Evolutionary conservation across 2,113 vertebrate species (phyloP), one percentile per base, ranked within the genome.

Genomic region (Otocyon megalotis): DNA sequence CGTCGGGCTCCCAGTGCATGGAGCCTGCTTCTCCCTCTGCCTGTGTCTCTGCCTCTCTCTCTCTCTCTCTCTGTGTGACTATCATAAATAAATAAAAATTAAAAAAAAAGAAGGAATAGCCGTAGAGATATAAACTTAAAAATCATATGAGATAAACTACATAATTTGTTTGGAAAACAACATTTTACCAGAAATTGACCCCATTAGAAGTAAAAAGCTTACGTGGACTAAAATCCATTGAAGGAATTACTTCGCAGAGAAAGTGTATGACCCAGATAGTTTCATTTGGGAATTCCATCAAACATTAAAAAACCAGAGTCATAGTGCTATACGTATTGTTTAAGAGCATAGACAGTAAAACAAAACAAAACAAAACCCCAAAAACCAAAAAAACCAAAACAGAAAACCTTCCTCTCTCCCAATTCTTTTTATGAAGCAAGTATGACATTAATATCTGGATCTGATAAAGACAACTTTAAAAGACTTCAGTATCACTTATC

Each of bases 91-190:
- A n/a, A n/a, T n/a, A n/a, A n/a, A n/a, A n/a, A n/a, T n/a, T n/a
- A n/a, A n/a, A n/a, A n/a, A n/a, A 48, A 72, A 89, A 63, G 14
- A 58, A 54, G 6, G n/a, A 43, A 54, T 63, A 37, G 62, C 43
- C n/a, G 43, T 37, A 86, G 58, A 54, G 54, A 56, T 26, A 60
- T 72, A 56, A 76, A 76, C 35, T 74, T 76, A 15, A 69, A 65
- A 84, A 19, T 84, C 48, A 20, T 24, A 26, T 37, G 37, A 83
- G 79, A 48, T 84, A 35, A 60, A 80, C 5, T 81, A 54, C 30
- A 88, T 22, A 56, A n/a, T 90, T 90, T 76, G 35, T 74, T 94
- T 84, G 30, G 87, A 48, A 90, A 95, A 67, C 28, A 67, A 67
- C 11, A 17, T n/a, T 82, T 81, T 89, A 84, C 12, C 58, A 65